phyloP scores from a whole-genome alignment of 2,888 invertebrate species.

The Dioctria linearis region DNA sequence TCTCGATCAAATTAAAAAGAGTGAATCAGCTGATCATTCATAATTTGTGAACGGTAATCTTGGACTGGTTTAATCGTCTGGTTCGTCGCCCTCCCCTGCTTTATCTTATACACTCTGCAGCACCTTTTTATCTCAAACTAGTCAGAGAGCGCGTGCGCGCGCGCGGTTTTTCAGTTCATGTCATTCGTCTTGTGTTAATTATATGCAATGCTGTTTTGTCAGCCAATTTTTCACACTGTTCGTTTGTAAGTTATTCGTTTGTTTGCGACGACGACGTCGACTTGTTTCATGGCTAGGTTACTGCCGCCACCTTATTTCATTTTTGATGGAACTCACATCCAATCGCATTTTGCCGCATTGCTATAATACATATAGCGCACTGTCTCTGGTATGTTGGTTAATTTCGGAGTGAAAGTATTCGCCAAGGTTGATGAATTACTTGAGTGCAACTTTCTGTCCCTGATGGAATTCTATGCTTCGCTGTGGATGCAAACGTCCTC shows the following conservation, averaged over 20 bases:
- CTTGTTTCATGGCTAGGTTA: slow-evolving; percentile 48
- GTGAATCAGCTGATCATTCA: slow-evolving; percentile 31
- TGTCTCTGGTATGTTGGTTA: neutral
- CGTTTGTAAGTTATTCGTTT: slow-evolving; percentile 13
- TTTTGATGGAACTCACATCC: slow-evolving; percentile 13
- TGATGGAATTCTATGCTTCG: slow-evolving; percentile 8
- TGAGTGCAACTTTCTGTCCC: slow-evolving; percentile 55
- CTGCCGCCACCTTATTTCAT: slow-evolving; percentile 14
- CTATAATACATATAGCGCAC: neutral
- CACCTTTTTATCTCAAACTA: neutral
- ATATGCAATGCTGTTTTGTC: slow-evolving; percentile 32
- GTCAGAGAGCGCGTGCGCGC: no score
- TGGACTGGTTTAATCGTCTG: neutral
- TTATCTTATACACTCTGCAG: slow-evolving; percentile 2
- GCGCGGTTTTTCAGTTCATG: neutral
- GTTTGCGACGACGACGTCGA: neutral
- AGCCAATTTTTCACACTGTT: slow-evolving; percentile 42
- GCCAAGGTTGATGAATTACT: slow-evolving; percentile 55
- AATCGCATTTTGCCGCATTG: no score
- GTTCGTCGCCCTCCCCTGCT: neutral
- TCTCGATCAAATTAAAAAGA: no score
- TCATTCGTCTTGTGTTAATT: slow-evolving; percentile 25
- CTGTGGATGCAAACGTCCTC: neutral
- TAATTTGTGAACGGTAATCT: slow-evolving; percentile 36
- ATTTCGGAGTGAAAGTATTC: slow-evolving; percentile 53